A percentile compares a stretch with the other conserved stretches of the same genome.
Evolutionary conservation across 1,140 invertebrate species (phyloP).

Genomic region (Anastrepha ludens): DNA sequence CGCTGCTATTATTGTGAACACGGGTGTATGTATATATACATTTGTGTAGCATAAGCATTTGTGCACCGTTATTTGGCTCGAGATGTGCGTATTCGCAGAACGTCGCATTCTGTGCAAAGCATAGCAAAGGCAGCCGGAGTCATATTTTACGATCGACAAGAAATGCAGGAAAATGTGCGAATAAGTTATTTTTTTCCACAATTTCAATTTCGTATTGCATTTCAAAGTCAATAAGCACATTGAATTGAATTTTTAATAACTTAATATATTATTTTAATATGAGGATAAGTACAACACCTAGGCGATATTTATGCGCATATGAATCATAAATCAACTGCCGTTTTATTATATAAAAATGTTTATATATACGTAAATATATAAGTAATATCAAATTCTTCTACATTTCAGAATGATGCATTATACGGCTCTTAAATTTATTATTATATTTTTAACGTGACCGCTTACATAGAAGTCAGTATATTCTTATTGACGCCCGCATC

Average conservation of each 20-base stretch:
- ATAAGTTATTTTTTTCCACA: background rate
- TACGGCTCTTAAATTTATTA: too few relatives aligned
- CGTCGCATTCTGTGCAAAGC: background rate
- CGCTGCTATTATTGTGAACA: too few relatives aligned
- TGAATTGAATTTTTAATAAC: slow-evolving; percentile 43
- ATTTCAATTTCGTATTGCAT: slow-evolving; percentile 16
- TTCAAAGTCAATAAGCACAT: slow-evolving; percentile 28
- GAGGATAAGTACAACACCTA: background rate
- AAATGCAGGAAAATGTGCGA: slow-evolving; percentile 6
- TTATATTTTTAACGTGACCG: too few relatives aligned
- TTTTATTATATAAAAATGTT: too few relatives aligned
- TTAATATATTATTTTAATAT: slow-evolving; percentile 27
- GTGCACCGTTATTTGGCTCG: background rate
- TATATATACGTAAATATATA: too few relatives aligned
- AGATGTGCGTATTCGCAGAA: background rate
- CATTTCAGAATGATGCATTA: too few relatives aligned
- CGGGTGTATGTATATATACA: background rate
- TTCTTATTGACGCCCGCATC: too few relatives aligned
- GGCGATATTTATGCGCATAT: background rate
- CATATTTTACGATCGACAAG: slow-evolving; percentile 29
- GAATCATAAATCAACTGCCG: too few relatives aligned
- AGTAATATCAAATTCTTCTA: too few relatives aligned
- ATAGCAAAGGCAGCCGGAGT: background rate
- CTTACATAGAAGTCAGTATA: too few relatives aligned
- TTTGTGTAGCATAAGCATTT: background rate